Conservation (phyloP, 2,113 vertebrate genomes). For the Chiloscyllium plagiosum region DNA sequence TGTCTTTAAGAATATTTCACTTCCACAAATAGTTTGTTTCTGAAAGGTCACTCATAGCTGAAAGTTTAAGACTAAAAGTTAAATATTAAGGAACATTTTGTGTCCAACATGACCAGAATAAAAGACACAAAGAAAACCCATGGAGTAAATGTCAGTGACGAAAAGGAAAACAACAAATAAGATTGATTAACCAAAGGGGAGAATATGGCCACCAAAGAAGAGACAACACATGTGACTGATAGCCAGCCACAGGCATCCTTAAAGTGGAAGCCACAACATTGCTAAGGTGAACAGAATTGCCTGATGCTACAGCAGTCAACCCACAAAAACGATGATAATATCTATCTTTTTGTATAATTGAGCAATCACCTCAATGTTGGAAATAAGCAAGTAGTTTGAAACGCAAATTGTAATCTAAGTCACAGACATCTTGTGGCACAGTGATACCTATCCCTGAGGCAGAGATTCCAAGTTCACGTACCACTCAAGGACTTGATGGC, state of each 20-base stretch:
- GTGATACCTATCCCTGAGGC: too few species aligned
- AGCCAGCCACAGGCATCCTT: not conserved
- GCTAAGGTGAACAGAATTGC: not conserved
- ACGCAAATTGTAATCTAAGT: not conserved
- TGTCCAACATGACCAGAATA: not conserved
- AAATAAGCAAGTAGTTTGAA: not conserved
- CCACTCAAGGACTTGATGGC: too few species aligned
- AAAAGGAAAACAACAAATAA: not conserved
- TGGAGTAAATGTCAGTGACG: not conserved
- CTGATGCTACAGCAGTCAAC: not conserved
- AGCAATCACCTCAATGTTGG: not conserved
- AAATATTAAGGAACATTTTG: not conserved
- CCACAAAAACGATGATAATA: not conserved
- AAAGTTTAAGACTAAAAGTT: not conserved
- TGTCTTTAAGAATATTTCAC: not conserved
- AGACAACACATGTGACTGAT: not conserved
- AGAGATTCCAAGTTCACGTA: too few species aligned
- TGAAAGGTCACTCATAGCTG: not conserved
- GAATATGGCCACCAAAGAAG: not conserved
- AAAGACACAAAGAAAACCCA: not conserved
- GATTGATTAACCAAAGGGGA: not conserved
- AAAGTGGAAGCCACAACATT: not conserved
- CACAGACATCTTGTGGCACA: too few species aligned
- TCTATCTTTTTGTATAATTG: not conserved
- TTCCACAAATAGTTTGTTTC: not conserved